Evolutionary conservation across 2,888 invertebrate genomes (phyloP).

Genomic region (Antheraea yamamai): DNA sequence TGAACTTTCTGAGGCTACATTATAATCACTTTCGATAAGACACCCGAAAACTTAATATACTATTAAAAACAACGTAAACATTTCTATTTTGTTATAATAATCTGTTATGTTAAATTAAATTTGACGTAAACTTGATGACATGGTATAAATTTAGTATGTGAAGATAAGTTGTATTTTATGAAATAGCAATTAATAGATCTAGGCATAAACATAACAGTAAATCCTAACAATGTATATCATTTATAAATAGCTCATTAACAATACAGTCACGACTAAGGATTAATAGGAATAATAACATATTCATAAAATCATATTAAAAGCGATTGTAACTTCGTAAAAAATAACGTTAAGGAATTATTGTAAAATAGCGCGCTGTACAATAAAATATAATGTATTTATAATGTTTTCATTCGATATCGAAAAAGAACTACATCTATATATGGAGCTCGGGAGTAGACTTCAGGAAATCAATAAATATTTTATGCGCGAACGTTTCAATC

Average conservation of each 20-base stretch:
- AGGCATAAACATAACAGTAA: not conserved
- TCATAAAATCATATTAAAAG: not conserved
- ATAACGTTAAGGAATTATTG: not conserved
- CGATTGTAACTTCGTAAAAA: not conserved
- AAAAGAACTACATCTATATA: conserved; percentile 14
- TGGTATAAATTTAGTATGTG: not conserved
- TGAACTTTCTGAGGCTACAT: no score
- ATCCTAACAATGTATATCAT: no score
- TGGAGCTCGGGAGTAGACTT: not conserved
- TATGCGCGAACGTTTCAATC: conserved; percentile 25
- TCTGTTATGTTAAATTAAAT: no score
- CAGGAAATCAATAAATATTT: conserved; percentile 40
- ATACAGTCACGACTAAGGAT: not conserved
- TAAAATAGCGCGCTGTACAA: not conserved
- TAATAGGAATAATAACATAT: not conserved
- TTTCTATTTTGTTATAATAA: no score
- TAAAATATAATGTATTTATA: not conserved
- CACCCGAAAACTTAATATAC: no score
- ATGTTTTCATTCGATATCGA: not conserved
- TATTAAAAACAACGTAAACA: no score
- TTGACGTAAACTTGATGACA: not conserved
- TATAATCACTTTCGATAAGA: no score
- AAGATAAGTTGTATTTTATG: not conserved
- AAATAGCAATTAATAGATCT: not conserved
- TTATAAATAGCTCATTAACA: no score